These are phyloP conservation scores for Axinella damicornis DNA, from an alignment of 37 sponge, comb jelly and placozoan genomes.

Conservation along the genomic window DNA sequence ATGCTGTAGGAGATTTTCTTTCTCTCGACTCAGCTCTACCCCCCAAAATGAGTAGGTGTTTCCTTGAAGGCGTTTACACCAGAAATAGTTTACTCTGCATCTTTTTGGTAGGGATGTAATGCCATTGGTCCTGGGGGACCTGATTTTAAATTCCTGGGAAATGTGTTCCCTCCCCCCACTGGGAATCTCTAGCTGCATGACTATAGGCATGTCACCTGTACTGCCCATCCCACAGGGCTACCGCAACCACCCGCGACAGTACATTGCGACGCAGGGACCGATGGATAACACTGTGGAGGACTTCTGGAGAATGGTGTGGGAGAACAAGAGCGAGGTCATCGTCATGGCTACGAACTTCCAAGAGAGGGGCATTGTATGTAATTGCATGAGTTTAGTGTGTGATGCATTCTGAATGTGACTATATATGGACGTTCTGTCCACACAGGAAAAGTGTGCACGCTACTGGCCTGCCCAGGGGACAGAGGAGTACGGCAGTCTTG, in stretches of 20 bases:
- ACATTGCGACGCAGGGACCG: slow-evolving; percentile 89
- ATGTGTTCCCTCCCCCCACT: too few relatives aligned
- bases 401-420: not conserved
- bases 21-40: too few relatives aligned
- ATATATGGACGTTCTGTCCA: not conserved
- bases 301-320: slow-evolving; percentile 92
- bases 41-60: too few relatives aligned
- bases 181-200: too few relatives aligned
- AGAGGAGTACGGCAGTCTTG: slow-evolving; percentile 57
- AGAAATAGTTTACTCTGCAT: too few relatives aligned
- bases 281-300: slow-evolving; percentile 69
- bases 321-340: slow-evolving; percentile 56
- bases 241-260: slow-evolving; percentile 35
- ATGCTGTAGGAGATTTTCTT: too few relatives aligned
- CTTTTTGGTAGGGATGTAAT: too few relatives aligned
- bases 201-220: too few relatives aligned
- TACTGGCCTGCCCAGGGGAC: slow-evolving; percentile 87
- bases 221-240: slow-evolving; percentile 44
- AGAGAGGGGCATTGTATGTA: slow-evolving; percentile 65
- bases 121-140: too few relatives aligned
- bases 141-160: too few relatives aligned
- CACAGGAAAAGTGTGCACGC: slow-evolving; percentile 74
- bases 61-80: too few relatives aligned
- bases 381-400: too few relatives aligned
- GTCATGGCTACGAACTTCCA: slow-evolving; percentile 82